These are phyloP conservation scores for Rhinella marina DNA, from an alignment of 2,797 vertebrate species.

Conservation along the genomic window DNA sequence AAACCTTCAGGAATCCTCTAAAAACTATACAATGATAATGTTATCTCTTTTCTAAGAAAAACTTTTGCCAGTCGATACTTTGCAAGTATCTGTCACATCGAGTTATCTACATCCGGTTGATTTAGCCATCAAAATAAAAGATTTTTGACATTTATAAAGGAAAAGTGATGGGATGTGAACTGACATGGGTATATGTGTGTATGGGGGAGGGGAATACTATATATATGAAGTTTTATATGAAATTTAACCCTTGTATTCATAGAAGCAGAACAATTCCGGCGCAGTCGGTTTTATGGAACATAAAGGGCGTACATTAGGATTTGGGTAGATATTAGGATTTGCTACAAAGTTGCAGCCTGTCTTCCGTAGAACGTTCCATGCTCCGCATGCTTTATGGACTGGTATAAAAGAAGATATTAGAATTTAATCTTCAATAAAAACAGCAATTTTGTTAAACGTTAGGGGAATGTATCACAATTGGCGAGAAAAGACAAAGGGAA, in stretches of 20 bases:
- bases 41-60: slow-evolving; percentile 42
- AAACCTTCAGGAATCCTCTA: neutral
- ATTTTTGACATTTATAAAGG: slow-evolving; percentile 52
- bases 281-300: neutral
- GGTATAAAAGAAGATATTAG: slow-evolving; percentile 58
- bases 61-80: neutral
- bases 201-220: neutral
- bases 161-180: slow-evolving; percentile 24
- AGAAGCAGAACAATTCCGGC: neutral
- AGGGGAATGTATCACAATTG: neutral
- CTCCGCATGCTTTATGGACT: slow-evolving; percentile 48
- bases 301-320: neutral
- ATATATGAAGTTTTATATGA: neutral
- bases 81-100: slow-evolving; percentile 41
- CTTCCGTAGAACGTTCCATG: slow-evolving; percentile 18
- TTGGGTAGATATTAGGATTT: neutral
- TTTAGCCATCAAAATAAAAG: slow-evolving; percentile 35
- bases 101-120: slow-evolving; percentile 35
- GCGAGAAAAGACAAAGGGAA: slow-evolving; percentile 11
- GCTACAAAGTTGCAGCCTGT: neutral
- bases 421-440: slow-evolving; percentile 61
- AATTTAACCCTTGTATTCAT: slow-evolving; percentile 2
- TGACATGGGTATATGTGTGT: slow-evolving; percentile 14
- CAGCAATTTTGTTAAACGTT: slow-evolving; percentile 57
- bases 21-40: neutral